Evolutionary conservation across 2,113 vertebrate species (phyloP).

Genomic region (Serinus canaria): DNA sequence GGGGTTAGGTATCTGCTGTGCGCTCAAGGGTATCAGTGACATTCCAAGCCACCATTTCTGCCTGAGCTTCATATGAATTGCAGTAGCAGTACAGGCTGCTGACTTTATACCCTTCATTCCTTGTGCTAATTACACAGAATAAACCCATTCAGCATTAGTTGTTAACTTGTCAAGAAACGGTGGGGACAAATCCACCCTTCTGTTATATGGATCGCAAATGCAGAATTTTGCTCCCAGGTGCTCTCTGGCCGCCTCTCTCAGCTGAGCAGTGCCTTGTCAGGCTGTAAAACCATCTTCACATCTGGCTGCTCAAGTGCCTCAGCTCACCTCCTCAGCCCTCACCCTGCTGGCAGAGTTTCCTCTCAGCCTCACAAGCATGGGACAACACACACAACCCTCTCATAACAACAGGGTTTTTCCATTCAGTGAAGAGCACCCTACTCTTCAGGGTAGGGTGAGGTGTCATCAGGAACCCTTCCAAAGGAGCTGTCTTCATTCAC

Average conservation of each 20-base stretch:
- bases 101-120: background rate
- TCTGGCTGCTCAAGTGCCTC: background rate
- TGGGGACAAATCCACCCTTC: background rate
- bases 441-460: background rate
- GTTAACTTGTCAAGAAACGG: background rate
- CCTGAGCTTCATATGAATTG: background rate
- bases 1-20: background rate
- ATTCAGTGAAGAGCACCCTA: background rate
- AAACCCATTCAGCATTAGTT: background rate
- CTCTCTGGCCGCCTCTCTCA: background rate
- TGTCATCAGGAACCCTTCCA: background rate
- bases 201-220: fast-evolving
- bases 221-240: background rate
- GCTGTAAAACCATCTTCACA: background rate
- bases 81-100: fast-evolving
- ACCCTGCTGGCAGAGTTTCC: background rate
- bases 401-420: background rate
- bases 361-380: background rate
- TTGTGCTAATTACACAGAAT: background rate
- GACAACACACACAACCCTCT: background rate
- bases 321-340: background rate
- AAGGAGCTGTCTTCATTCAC: background rate
- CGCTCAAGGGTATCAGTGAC: background rate
- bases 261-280: background rate
- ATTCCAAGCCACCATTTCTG: background rate